Conservation (phyloP, 2,888 invertebrate species). For the Chironomus tentans region DNA sequence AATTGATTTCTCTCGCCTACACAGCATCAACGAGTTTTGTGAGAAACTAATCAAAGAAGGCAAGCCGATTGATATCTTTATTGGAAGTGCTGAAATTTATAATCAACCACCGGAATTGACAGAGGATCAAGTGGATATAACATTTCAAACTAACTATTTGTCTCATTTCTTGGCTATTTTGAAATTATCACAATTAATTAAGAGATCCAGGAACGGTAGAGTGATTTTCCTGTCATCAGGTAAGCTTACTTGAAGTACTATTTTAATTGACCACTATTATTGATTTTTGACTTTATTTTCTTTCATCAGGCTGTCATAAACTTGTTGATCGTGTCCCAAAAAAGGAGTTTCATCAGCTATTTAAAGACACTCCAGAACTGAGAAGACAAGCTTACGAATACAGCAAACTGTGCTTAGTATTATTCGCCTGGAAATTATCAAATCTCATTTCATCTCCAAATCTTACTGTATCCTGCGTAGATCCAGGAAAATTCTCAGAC, state of each 20-base stretch:
- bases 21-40: conserved; percentile 38
- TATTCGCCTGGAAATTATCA: conserved; percentile 28
- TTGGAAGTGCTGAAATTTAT: conserved; percentile 50
- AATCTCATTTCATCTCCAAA: conserved; percentile 34
- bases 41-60: conserved; percentile 36
- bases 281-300: too few species aligned
- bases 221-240: conserved; percentile 45
- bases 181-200: conserved; percentile 41
- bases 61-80: conserved; percentile 39
- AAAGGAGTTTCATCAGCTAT: conserved; percentile 28
- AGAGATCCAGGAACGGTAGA: conserved; percentile 38
- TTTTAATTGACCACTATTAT: too few species aligned
- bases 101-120: conserved; percentile 44
- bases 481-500: conserved; percentile 43
- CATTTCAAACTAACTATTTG: conserved; percentile 49
- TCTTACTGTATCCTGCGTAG: conserved; percentile 40
- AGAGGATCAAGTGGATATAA: conserved; percentile 45
- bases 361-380: conserved; percentile 25
- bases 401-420: conserved; percentile 29
- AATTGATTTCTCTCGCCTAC: conserved; percentile 39
- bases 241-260: neutral
- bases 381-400: conserved; percentile 28
- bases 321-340: conserved; percentile 19
- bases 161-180: conserved; percentile 44
- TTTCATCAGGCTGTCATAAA: conserved; percentile 34